A percentile compares a stretch with the other conserved stretches of the same genome.
These are phyloP conservation scores for Catharus fuscescens DNA, from an alignment of 2,113 vertebrate genomes.

Conservation along the genomic window DNA sequence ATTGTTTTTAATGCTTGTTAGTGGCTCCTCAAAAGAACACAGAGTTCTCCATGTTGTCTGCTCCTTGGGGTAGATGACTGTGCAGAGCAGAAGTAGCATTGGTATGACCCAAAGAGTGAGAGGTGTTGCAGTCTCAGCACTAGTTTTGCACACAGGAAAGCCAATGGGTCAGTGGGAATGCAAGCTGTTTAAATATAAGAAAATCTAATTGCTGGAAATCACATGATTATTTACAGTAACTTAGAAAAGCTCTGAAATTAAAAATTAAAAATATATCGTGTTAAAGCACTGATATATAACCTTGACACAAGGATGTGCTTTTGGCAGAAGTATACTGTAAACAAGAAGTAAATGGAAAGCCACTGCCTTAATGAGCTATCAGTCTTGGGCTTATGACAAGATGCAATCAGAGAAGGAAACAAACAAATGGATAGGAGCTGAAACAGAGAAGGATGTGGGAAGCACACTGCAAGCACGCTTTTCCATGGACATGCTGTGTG, in stretches of 20 bases:
- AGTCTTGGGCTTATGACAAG: background rate
- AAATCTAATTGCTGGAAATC: background rate
- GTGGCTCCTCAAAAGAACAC: background rate
- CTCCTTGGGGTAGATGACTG: background rate
- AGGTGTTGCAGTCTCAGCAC: background rate
- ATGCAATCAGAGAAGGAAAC: background rate
- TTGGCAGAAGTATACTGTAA: background rate
- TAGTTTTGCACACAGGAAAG: background rate
- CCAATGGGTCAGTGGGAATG: background rate
- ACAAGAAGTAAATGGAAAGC: slow-evolving; percentile 1
- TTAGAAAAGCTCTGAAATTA: background rate
- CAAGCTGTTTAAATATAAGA: background rate
- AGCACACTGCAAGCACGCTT: background rate
- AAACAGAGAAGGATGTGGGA: slow-evolving; percentile 19
- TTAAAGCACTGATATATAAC: background rate
- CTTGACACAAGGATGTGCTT: background rate
- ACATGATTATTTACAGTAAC: background rate
- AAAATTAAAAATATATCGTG: background rate
- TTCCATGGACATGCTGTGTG: background rate
- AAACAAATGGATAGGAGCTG: background rate
- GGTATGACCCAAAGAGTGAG: background rate
- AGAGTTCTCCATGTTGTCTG: background rate
- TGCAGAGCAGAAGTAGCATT: background rate
- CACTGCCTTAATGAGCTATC: background rate
- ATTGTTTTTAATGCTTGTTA: background rate